Conservation (phyloP, 92 coral and sea anemone species). For the Parazoanthus darwini region DNA sequence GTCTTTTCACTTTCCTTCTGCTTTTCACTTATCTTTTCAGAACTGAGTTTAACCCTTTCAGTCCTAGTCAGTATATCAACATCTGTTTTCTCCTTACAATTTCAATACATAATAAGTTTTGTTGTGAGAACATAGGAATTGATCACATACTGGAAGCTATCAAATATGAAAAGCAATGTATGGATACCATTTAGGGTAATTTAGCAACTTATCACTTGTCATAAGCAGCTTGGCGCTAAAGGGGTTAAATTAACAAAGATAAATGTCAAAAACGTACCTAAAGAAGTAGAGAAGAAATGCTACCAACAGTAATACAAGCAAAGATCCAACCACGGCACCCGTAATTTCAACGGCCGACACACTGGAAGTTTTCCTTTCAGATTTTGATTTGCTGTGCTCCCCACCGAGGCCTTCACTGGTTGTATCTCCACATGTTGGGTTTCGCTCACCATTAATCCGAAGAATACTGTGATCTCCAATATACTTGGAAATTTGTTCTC, state of each 20-base stretch:
- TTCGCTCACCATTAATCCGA: conserved; percentile 35
- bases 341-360: neutral
- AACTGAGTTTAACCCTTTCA: no score
- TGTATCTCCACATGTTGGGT: conserved; percentile 35
- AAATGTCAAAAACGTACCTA: neutral
- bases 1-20: no score
- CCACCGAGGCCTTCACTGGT: neutral
- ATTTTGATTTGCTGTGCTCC: neutral
- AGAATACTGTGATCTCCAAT: conserved; percentile 33
- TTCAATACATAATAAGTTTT: no score
- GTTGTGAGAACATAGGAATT: no score
- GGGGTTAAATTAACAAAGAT: neutral
- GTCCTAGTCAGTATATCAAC: no score
- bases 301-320: conserved; percentile 7
- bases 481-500: conserved; percentile 32
- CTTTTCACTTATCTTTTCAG: no score
- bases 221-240: no score
- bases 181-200: no score
- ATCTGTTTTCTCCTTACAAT: no score
- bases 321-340: conserved; percentile 2
- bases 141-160: no score
- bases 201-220: no score
- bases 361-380: neutral
- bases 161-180: no score
- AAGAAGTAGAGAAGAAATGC: neutral